Base-by-base conservation (phyloP, 2,113 vertebrate species). In the Leucosticte australis region DNA sequence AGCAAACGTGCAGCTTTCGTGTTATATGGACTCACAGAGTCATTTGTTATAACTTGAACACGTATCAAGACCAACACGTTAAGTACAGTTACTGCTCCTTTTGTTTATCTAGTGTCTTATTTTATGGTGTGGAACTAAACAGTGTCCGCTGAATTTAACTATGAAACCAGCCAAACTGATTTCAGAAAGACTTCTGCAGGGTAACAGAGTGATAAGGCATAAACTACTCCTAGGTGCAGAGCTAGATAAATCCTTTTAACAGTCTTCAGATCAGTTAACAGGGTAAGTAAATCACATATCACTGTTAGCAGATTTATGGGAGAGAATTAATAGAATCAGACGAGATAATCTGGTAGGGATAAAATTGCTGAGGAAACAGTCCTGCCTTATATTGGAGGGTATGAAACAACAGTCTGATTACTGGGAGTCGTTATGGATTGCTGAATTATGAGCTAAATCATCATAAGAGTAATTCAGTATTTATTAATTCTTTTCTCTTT, bases 261-360 rank as follows among this genome's bases (percentile, higher is more conserved):
- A 96, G 95, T 94, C 97, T 97, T 98, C 97, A 95, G 97, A 97
- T 97, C 96, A 95, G 97, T 97, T 97, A 98, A 97, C 97, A 93
- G 97, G 96, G 95, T 97, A 97, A 98, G 97, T 97, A 98, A 98
- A 98, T 98, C 97, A 98, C 97, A 94, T 95, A 98, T 98, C 97
- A 97, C 96, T 97, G 98, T 98, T 98, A 98, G 97, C 97, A 98
- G 97, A 98, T 98, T 98, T 98, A 97, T 97, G 97, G 97, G 94
- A 97, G 97, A 98, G 98, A 98, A 98, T 98, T 98, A 98, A 98
- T 98, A 97, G 97, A 98, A 98, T 98, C 98, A 97, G 97, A 97
- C 14, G 79, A 98, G 98, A 98, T 98, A 98, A 98, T 98, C 98
- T 98, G 97, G 98, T 98, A 97, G 97, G 96, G 97, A 95, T 87